Evolutionary conservation across 2,113 vertebrate species (phyloP).

Genomic region (Tragelaphus scriptus): DNA sequence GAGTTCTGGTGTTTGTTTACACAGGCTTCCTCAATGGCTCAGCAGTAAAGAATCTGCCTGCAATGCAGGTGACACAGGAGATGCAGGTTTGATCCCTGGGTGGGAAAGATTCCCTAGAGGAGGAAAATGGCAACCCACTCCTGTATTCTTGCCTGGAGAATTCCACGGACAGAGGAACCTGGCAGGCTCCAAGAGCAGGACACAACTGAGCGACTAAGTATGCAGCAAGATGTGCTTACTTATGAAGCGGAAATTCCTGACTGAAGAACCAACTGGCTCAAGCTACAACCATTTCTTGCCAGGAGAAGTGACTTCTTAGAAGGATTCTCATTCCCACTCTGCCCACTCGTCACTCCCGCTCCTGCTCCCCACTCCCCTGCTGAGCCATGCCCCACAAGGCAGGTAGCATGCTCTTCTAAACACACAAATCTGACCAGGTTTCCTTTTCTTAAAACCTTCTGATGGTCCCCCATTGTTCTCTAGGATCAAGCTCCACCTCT

Average conservation of each 20-base stretch:
- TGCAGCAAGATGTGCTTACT: background rate
- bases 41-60: background rate
- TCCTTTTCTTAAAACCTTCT: background rate
- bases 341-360: rapidly evolving
- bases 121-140: background rate
- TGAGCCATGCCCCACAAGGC: no score
- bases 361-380: rapidly evolving
- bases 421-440: background rate
- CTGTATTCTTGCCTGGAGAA: background rate
- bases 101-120: background rate
- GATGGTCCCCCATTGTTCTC: background rate
- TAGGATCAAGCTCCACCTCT: background rate
- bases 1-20: background rate
- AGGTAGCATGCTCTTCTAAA: rapidly evolving
- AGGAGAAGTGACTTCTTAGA: rapidly evolving
- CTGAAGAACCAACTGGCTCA: rapidly evolving
- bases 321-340: background rate
- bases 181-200: background rate
- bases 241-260: background rate
- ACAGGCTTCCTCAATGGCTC: background rate
- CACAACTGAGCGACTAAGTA: background rate
- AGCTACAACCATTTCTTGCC: background rate
- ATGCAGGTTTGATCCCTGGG: background rate
- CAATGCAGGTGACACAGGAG: background rate
- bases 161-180: background rate